Evolutionary conservation across 2,888 invertebrate species (phyloP).

Genomic region (Dascillus cervinus): DNA sequence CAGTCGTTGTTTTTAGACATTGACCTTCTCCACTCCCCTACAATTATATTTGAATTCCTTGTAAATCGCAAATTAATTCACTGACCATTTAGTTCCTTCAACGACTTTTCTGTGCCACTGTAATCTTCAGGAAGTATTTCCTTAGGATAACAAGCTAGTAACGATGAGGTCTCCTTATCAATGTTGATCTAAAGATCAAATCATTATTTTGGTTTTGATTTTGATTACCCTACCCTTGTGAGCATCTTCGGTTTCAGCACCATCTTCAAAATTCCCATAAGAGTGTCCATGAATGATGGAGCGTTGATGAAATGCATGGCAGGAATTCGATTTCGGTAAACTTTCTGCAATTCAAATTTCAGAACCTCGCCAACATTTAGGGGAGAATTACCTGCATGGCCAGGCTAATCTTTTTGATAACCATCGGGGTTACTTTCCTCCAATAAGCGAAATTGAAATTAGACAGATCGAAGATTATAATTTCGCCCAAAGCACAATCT

Average conservation of each 20-base stretch:
- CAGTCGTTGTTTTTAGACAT: no score
- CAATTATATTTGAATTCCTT: no score
- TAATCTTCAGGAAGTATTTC: slow-evolving; percentile 19
- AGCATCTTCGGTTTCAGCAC: slow-evolving; percentile 42
- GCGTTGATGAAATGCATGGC: slow-evolving; percentile 44
- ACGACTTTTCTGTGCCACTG: slow-evolving; percentile 31
- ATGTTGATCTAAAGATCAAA: slow-evolving; percentile 1
- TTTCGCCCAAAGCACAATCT: slow-evolving; percentile 42
- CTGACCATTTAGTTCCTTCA: slow-evolving; percentile 52
- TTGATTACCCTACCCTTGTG: slow-evolving; percentile 32
- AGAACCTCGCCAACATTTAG: no score
- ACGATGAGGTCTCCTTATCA: no score
- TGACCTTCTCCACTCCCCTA: slow-evolving; percentile 19
- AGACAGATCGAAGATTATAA: slow-evolving; percentile 43
- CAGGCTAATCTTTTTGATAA: slow-evolving; percentile 39
- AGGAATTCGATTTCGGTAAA: slow-evolving; percentile 39
- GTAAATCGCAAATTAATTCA: no score
- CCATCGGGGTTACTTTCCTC: slow-evolving; percentile 39
- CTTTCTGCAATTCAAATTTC: slow-evolving; percentile 41
- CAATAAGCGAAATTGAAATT: slow-evolving; percentile 38
- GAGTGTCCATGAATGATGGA: slow-evolving; percentile 32
- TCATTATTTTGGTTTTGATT: neutral
- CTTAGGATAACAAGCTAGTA: no score
- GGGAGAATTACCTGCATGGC: slow-evolving; percentile 39
- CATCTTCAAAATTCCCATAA: slow-evolving; percentile 38